These are phyloP conservation scores for Myotis findleyi DNA, from an alignment of 2,797 vertebrate species.

Conservation along the genomic window DNA sequence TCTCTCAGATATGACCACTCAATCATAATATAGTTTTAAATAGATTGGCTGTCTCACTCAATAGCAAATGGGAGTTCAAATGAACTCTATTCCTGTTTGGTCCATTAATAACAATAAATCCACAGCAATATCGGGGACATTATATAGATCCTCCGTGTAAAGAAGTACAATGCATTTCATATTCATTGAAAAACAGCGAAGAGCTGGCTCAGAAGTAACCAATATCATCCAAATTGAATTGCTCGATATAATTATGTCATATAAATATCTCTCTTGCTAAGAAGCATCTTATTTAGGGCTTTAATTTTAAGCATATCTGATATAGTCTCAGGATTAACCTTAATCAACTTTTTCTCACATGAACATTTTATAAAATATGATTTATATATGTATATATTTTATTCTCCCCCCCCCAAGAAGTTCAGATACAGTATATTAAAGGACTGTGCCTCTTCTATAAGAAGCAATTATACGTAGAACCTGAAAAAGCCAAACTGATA, in stretches of 20 bases:
- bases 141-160: not conserved
- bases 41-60: conserved; percentile 60
- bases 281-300: not conserved
- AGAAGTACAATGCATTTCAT: conserved; percentile 16
- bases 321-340: not conserved
- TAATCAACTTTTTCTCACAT: not conserved
- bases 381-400: not conserved
- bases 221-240: not conserved
- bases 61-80: conserved; percentile 58
- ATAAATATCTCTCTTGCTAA: not conserved
- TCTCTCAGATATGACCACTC: conserved; percentile 68
- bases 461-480: not conserved
- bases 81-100: conserved; percentile 54
- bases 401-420: not conserved
- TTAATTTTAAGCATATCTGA: conserved; percentile 25
- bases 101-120: conserved; percentile 70
- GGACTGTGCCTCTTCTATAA: not conserved
- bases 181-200: conserved; percentile 15
- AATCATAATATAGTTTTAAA: conserved; percentile 77
- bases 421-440: not conserved
- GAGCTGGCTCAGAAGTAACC: not conserved
- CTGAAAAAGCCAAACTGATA: not conserved
- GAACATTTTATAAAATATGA: conserved; percentile 12
- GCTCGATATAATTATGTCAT: not conserved
- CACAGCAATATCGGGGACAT: not conserved